Base-by-base conservation (phyloP, 2,797 vertebrate genomes). In the Myotis daubentonii region DNA sequence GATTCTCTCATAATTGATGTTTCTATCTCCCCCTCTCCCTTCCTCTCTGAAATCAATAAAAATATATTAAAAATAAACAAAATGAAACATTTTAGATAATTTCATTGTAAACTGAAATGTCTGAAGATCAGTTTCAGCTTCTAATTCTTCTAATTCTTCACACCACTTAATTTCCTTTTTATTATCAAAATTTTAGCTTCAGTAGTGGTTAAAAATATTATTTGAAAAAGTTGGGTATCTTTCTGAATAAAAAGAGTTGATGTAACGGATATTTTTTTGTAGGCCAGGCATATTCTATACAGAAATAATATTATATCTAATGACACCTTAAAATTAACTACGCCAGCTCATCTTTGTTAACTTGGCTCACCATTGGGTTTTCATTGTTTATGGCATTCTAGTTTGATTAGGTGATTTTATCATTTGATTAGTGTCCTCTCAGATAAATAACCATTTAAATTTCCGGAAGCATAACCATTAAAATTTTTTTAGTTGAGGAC, bases 101-200 rank as follows among this genome's bases (percentile, higher is more conserved):
- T 84, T 74, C 4, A 68, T n/a, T 89, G 33, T 78, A 79, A 79
- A 92, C 55, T 85, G 60, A 90, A 72, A n/a, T 90, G 87, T 66
- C 53, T 82, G 20, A 80, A 47, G 13, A 70, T 81, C 4, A 62
- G 22, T 28, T 3, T 85, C 51, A 94, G 28, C 30, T 93, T 88
- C 38, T 79, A 65, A 83, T 72, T 75, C 71, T 86, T 89, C 41
- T 93, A 36, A 57, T 84, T 55, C 75, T 70, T 75, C 78, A 79
- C 7, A 55, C 4, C 36, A 55, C 19, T 87, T 94, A 91, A 76
- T 51, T 87, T 92, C 28, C 25, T 95, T 89, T 74, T 25, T 6
- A 25, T 36, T n/a, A 6, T 85, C 62, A 94, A 41, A 82, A 65
- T 74, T 87, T 90, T 76, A 91, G 49, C 55, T 47, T 96, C 12